Evolutionary conservation across 2,888 invertebrate species (phyloP), one percentile per base, ranked within the genome.

Genomic region (Agriotes lineatus): DNA sequence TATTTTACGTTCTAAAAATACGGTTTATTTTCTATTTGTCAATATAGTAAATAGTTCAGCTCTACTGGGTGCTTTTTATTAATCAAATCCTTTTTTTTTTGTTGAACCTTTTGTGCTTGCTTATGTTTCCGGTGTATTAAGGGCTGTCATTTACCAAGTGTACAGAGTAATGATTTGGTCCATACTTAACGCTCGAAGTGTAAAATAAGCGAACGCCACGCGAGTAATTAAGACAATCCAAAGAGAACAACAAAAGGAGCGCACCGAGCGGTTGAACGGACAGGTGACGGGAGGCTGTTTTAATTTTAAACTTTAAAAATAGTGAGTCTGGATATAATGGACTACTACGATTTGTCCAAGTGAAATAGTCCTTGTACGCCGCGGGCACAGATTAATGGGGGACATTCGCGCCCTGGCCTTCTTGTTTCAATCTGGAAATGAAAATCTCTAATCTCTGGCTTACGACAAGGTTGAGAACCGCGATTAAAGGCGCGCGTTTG

Each of bases 231-330:
- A 42, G 35, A 35, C 54, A 54, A 63, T 35, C 44, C 14, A 45
- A 25, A 35, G 25, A 44, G 18, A 56, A 42, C 52, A 63, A 62
- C 16, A 44, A 56, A 61, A 48, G 19, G n/a, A 45, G 22, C 30
- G 39, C 14, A 18, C n/a, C 52, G 9, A 9, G 19, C 39, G 39
- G 39, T 19, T 44, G 42, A 52, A 37, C 62, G 30, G 50, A 42
- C 65, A 58, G 58, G 35, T 58, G 65, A 65, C 58, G 39, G 25
- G 50, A 65, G 58, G 65, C 25, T 58, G 58, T 59, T 65, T 65
- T 58, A 65, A 65, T 65, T 65, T 65, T 58, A 65, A 65, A 35
- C 35, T 58, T 52, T 65, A 65, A 65, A 65, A 65, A 65, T 65
- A 65, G 58, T 30, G 2, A 22, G 39, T 7, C 52, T 14, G 35